Evolutionary conservation across 2,888 invertebrate species (phyloP).

Genomic region (Ptilodon capucinus): DNA sequence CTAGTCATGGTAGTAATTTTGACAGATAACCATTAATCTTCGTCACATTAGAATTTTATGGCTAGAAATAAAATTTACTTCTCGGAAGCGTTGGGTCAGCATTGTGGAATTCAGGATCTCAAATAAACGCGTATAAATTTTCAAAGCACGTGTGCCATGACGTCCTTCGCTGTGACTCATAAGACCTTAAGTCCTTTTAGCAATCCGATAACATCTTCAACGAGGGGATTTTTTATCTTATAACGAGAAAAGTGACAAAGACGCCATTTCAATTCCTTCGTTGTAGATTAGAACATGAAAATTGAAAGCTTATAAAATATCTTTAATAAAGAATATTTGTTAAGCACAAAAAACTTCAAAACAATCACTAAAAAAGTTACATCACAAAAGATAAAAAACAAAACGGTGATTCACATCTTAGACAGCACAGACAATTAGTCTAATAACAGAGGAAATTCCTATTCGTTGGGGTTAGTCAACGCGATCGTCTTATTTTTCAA

Average conservation of each 20-base stretch:
- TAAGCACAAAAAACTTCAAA: no score
- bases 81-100: constrained; percentile 33
- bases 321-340: no score
- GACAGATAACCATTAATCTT: not conserved
- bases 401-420: not conserved
- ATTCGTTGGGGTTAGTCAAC: constrained; percentile 19
- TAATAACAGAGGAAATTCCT: constrained; percentile 20
- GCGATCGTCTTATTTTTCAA: constrained; percentile 22
- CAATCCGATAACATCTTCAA: constrained; percentile 19
- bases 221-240: constrained; percentile 8
- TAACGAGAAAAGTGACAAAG: not conserved
- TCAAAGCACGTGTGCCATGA: constrained; percentile 32
- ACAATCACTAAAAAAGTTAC: not conserved
- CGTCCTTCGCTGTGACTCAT: constrained; percentile 43
- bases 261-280: not conserved
- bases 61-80: constrained; percentile 25
- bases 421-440: constrained; percentile 1
- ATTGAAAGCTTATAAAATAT: no score
- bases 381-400: not conserved
- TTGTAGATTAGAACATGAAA: no score
- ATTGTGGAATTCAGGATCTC: constrained; percentile 44
- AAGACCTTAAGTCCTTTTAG: constrained; percentile 22
- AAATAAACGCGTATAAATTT: constrained; percentile 31
- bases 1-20: constrained; percentile 1
- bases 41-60: constrained; percentile 7